phyloP scores from a whole-genome alignment of 2,113 vertebrate species.

The Eulacestoma nigropectus region DNA sequence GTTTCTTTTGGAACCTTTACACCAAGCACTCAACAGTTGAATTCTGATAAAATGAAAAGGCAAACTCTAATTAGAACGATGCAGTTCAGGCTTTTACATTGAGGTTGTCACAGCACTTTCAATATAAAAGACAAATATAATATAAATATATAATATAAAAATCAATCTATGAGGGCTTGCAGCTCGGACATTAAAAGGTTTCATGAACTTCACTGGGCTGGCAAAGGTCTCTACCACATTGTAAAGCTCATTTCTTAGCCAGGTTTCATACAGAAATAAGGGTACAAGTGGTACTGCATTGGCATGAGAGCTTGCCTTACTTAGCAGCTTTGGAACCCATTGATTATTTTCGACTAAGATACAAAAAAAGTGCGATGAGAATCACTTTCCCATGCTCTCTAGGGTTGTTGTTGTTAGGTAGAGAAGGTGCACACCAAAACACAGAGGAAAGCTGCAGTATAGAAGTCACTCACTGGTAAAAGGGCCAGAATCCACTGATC shows the following conservation, averaged over 20 bases:
- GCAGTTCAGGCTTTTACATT: conserved; percentile 9
- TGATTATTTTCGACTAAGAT: background rate
- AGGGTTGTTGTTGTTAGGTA: rapidly evolving
- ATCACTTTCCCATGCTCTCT: background rate
- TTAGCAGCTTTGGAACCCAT: background rate
- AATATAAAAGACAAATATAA: no score
- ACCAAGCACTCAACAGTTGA: conserved; percentile 33
- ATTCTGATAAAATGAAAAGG: conserved; percentile 59
- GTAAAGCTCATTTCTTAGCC: background rate
- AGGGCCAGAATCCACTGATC: background rate
- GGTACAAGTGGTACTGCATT: background rate
- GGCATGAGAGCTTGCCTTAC: background rate
- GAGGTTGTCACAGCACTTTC: conserved; percentile 34
- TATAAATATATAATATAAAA: conserved; percentile 10
- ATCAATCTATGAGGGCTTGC: background rate
- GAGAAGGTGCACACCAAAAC: background rate
- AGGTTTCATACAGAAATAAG: background rate
- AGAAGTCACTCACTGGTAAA: background rate
- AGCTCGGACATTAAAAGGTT: conserved; percentile 16
- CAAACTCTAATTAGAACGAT: conserved; percentile 49
- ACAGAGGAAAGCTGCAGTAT: background rate
- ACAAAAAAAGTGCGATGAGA: background rate
- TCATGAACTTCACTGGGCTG: background rate
- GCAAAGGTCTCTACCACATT: background rate
- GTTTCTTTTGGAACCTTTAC: conserved; percentile 44